Conservation (phyloP, 1,140 invertebrate genomes). For the Drosophila quadrilineata region DNA sequence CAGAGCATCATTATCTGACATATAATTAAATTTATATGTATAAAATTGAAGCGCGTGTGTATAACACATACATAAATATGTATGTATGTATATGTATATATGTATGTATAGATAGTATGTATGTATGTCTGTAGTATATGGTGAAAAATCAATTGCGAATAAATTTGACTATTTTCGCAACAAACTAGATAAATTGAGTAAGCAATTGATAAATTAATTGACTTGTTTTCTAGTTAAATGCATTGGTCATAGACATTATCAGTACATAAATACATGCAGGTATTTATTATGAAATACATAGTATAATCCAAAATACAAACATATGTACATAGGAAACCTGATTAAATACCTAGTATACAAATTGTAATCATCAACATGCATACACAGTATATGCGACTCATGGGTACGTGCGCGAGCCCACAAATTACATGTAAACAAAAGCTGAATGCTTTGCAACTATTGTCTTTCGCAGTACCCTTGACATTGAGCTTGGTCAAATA, state of each 20-base stretch:
- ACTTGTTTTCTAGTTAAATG: too few relatives aligned
- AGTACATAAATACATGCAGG: too few relatives aligned
- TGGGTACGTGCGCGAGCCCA: not conserved
- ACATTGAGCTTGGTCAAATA: slow-evolving; percentile 19
- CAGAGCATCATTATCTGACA: not conserved
- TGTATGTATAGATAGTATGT: not conserved
- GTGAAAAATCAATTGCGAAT: not conserved
- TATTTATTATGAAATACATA: too few relatives aligned
- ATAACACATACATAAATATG: slow-evolving; percentile 3
- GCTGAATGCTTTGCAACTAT: slow-evolving; percentile 13
- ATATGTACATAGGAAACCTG: too few relatives aligned
- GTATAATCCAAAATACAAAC: not conserved
- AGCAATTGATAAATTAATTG: not conserved
- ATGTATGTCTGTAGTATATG: not conserved
- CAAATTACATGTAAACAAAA: not conserved
- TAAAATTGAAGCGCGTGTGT: not conserved
- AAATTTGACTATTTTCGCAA: not conserved
- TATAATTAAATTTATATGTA: not conserved
- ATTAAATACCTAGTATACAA: not conserved
- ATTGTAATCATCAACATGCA: slow-evolving; percentile 1
- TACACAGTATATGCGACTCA: too few relatives aligned
- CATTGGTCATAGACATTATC: too few relatives aligned
- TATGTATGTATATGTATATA: not conserved
- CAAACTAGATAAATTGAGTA: not conserved
- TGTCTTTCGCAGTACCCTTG: slow-evolving; percentile 30